Evolutionary conservation across 1,140 invertebrate genomes (phyloP), one percentile per base, ranked within the genome.

Genomic region (Procambarus virginalis): DNA sequence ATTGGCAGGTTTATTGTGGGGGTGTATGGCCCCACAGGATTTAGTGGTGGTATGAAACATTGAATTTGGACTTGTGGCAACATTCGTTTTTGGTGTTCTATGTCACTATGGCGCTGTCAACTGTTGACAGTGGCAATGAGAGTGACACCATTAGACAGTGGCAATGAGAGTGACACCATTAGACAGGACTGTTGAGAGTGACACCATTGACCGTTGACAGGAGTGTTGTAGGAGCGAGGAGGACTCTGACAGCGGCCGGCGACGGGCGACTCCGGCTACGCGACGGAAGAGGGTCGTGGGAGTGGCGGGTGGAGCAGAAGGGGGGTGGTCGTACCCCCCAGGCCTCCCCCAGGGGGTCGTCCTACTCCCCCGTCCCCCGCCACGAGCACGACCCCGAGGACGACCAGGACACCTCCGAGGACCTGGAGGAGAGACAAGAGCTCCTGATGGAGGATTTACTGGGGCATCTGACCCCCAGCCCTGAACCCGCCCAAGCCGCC

Each of bases 241-340:
- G 48, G 91, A 92, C 82, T 92, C 91, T 9, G 91, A 92, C 84
- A 92, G 91, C 45, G 91, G 91, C 4, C 64, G 91, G 91, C 85
- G 2, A 89, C 91, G 0, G 90, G 90, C 22, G 91, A 92, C 70
- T 92, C 91, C 4, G 91, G 91, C 6, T 92, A 92, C 73, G 83
- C 86, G 46, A 92, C 91, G 49, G 91, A 92, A 55, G 91, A 91
- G 51, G 87, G 89, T 46, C 84, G 89, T 22, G 75, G 81, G 14
- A 58, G 55, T 77, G 88, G 81, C 14, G 82, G 51, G 81, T n/a
- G 3, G 88, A 89, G 55, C 81, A 77, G 79, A 88, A 88, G 51
- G 58, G 58, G 14, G 64, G 60, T 60, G 75, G 60, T 68, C 22
- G 86, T 17, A 48, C 64, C 3, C 86, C 86, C 45, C 80, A 49